Conservation (phyloP, 1,140 invertebrate genomes). For the Cydia strobilella region DNA sequence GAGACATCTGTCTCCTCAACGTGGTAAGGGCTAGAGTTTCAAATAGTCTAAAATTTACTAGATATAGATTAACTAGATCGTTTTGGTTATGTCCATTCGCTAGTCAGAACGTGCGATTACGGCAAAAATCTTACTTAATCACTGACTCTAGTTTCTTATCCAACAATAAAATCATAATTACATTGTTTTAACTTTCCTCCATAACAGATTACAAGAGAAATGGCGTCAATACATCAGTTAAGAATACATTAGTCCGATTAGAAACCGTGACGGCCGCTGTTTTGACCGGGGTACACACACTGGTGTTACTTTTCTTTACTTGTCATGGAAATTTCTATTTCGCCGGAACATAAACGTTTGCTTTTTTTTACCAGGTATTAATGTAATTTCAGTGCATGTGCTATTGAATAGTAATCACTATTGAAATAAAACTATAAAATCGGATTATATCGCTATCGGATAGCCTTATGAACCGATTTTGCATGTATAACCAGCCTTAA, state of each 20-base stretch:
- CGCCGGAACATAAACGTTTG: background rate
- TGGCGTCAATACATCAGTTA: slow-evolving; percentile 24
- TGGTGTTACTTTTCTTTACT: slow-evolving; percentile 4
- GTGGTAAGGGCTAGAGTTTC: no score
- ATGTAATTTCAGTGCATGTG: background rate
- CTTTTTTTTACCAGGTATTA: background rate
- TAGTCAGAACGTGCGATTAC: background rate
- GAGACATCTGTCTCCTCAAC: no score
- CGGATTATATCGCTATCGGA: no score
- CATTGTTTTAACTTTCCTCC: slow-evolving; percentile 9
- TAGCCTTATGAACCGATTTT: no score
- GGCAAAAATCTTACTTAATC: background rate
- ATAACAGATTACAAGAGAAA: slow-evolving; percentile 7
- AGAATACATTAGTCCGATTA: slow-evolving; percentile 24
- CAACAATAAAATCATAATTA: background rate
- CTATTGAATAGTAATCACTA: background rate
- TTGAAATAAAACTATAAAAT: no score
- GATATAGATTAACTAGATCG: no score
- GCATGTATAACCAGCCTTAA: no score
- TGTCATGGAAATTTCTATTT: background rate
- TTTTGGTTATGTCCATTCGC: no score
- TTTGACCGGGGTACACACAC: background rate
- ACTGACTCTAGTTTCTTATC: background rate
- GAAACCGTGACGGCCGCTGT: slow-evolving; percentile 28
- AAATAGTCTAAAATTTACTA: no score